These are phyloP conservation scores for Galendromus occidentalis DNA, from an alignment of 1,140 invertebrate species.

Conservation along the genomic window DNA sequence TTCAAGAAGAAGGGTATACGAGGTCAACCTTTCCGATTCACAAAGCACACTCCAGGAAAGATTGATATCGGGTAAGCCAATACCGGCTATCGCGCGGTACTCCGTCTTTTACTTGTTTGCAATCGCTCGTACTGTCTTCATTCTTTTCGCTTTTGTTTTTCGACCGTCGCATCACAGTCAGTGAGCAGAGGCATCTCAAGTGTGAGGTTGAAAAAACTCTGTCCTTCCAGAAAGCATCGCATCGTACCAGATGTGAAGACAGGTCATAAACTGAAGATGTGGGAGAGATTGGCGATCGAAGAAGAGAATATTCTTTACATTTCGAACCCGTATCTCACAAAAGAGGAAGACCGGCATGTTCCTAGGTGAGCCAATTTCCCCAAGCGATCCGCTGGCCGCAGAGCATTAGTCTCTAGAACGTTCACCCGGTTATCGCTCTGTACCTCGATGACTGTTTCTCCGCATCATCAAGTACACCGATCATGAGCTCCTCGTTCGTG, in stretches of 20 bases:
- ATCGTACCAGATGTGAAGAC: not conserved
- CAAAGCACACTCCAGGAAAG: not conserved
- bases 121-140: too few species aligned
- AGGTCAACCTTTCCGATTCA: not conserved
- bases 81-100: too few species aligned
- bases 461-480: not conserved
- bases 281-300: not conserved
- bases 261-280: conserved; percentile 1
- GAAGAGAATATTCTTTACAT: not conserved
- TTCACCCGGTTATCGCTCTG: too few species aligned
- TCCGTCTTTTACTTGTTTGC: too few species aligned
- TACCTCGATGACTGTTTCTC: too few species aligned
- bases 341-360: not conserved
- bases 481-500: not conserved
- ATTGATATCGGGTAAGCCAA: not conserved
- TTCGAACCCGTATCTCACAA: not conserved
- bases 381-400: too few species aligned
- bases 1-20: conserved; percentile 1
- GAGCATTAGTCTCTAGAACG: too few species aligned
- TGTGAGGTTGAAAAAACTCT: too few species aligned
- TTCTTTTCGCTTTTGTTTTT: too few species aligned
- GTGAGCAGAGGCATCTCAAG: too few species aligned
- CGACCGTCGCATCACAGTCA: too few species aligned
- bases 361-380: not conserved
- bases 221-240: not conserved